Evolutionary conservation across 2,113 vertebrate species (phyloP).

Genomic region (Ploceus nigricollis): DNA sequence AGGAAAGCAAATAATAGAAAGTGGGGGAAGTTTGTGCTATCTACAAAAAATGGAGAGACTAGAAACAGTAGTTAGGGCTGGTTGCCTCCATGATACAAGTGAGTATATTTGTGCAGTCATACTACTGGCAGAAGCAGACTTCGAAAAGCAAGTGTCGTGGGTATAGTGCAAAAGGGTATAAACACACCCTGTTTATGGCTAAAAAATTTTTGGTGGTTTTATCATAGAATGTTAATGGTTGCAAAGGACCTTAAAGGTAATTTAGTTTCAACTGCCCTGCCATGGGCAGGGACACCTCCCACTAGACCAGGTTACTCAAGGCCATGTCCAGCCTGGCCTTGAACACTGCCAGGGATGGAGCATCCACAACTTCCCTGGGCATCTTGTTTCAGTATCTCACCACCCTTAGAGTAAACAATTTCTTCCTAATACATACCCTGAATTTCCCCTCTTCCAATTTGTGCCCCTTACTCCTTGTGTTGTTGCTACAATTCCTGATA

Average conservation of each 20-base stretch:
- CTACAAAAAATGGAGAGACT: background rate
- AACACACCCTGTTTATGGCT: background rate
- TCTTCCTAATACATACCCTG: background rate
- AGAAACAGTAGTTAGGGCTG: background rate
- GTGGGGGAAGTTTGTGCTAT: background rate
- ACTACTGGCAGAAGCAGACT: background rate
- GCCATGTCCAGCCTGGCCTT: background rate
- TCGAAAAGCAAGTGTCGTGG: background rate
- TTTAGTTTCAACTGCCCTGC: background rate
- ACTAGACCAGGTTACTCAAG: background rate
- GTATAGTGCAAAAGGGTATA: background rate
- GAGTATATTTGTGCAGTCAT: background rate
- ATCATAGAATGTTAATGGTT: background rate
- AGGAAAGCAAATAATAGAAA: background rate
- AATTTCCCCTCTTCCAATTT: background rate
- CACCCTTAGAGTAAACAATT: background rate
- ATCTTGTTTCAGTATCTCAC: background rate
- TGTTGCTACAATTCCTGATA: background rate
- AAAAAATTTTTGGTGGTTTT: background rate
- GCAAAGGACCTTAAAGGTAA: background rate
- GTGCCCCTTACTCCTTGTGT: background rate
- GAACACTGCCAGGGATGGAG: background rate
- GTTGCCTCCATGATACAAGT: background rate
- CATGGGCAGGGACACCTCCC: background rate
- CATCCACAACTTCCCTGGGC: background rate